Evolutionary conservation across 2,797 vertebrate genomes (phyloP), one percentile per base, ranked within the genome.

Genomic region (Corythornis leucogaster): DNA sequence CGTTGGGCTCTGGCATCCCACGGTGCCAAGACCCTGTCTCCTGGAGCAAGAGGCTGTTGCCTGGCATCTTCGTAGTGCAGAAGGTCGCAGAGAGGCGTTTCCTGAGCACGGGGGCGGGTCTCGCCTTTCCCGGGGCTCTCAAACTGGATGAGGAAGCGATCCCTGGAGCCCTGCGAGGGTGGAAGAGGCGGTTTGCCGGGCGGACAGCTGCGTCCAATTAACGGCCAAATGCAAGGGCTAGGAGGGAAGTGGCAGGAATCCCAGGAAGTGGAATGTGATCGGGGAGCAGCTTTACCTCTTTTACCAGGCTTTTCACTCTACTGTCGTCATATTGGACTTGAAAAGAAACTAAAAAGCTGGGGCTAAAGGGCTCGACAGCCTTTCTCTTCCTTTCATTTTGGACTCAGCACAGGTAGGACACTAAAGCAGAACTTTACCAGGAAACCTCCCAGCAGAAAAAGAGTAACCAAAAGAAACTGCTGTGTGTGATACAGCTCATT

Each of bases 21-120:
- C 0, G 94, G 96, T 54, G 97, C 97, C 81, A 98, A 69, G 64
- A 97, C 93, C 13, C 88, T 90, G 94, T 97, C 96, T 80, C 96
- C 97, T 30, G 94, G 83, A 80, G 83, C 75, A 20, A 97, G 90
- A 12, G 93, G 94, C 79, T 63, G 90, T 77, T 68, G 88, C 57
- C 46, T 89, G 51, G 96, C 95, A 4, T 97, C 96, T 20, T 96
- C 91, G 0, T 95, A 96, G 76, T 96, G 96, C 12, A 97, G 26
- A 26, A 98, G 55, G 55, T 97, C 95, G 8, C 90, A 95, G n/a
- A 96, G 73, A 11, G 92, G 92, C 0, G 96, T 97, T 87, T 97
- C 95, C 91, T 98, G 96, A 88, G 8, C 11, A 31, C 53, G 58
- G 38, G 24, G 81, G 40, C 89, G 89, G 8, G 31, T 53, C 82